Evolutionary conservation across 2,888 invertebrate genomes (phyloP), one percentile per base, ranked within the genome.

Genomic region (Aleiodes alternator): DNA sequence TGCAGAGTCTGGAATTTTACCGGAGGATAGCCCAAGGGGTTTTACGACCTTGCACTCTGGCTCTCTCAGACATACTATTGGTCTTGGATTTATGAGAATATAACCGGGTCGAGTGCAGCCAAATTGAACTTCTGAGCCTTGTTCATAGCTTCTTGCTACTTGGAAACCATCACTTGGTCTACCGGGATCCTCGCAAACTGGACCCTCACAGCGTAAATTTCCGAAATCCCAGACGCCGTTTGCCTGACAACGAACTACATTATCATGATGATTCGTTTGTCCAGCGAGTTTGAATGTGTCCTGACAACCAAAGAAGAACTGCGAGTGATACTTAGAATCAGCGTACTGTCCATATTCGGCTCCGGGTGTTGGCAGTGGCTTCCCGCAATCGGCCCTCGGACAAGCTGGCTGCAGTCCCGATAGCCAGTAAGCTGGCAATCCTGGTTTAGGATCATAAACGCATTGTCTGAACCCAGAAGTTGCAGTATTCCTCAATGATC

Each of bases 171-270:
- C 98, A 77, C 96, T 95, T 0, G 98, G 98, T 84, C 97, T 93
- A 0, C 98, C 97, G 0, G 98, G 98, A 90, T 98, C 98, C 88
- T 96, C 96, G 88, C 98, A 98, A 1, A 98, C 98, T 3, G 98
- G 98, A 23, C 98, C 98, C 91, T 98, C 98, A 86, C 99, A 99
- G 72, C 97, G 92, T 69, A 99, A 91, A 87, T 97, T 97, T 38
- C 98, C 98, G 88, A 98, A 98, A 91, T 98, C 98, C 99, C 99
- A 99, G 78, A 96, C 95, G 2, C 97, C 97, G 85, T 97, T 97
- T 0, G 95, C 94, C 90, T 96, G 95, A 89, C 98, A 98, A 78
- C 91, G 92, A 0, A 99, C 98, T 11, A 96, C 95, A 87, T 97
- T 97, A 85, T 98, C 97, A 82, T 97, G 95, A 83, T 95, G 94